Conservation (phyloP, 1,140 invertebrate genomes). For the Drosophila nikananu region DNA sequence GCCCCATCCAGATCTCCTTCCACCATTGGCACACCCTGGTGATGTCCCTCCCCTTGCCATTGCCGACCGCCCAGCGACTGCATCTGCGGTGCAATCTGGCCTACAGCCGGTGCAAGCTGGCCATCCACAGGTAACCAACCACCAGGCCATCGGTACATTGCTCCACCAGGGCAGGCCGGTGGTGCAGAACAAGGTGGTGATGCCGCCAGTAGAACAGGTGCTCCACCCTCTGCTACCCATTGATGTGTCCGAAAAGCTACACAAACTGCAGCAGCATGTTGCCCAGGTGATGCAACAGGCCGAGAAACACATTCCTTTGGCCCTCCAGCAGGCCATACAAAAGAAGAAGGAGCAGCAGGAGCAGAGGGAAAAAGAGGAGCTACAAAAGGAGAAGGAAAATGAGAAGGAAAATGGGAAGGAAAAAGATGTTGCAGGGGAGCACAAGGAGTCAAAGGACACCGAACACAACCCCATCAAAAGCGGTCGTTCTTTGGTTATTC, state of each 20-base stretch:
- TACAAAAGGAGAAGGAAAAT: conserved; percentile 2
- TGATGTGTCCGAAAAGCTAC: conserved; percentile 62
- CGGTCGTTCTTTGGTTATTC: conserved; percentile 37
- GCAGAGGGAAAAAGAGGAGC: conserved; percentile 37
- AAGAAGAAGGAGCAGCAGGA: conserved; percentile 43
- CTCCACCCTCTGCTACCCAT: conserved; percentile 39
- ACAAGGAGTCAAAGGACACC: neutral
- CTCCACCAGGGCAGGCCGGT: conserved; percentile 40
- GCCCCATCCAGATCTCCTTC: conserved; percentile 69
- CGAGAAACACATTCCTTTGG: conserved; percentile 63
- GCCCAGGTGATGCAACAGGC: conserved; percentile 71
- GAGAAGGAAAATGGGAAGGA: conserved; percentile 5
- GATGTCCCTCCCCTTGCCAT: conserved; percentile 37
- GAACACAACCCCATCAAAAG: neutral
- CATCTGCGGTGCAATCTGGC: conserved; percentile 55
- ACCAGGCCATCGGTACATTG: conserved; percentile 61
- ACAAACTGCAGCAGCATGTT: conserved; percentile 66
- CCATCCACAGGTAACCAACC: conserved; percentile 65
- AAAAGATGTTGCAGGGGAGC: neutral
- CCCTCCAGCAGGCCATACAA: conserved; percentile 63
- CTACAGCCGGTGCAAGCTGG: conserved; percentile 52
- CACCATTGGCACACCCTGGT: conserved; percentile 58
- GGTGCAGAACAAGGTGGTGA: conserved; percentile 66
- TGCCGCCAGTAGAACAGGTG: conserved; percentile 57
- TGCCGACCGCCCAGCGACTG: conserved; percentile 48